phyloP scores from a whole-genome alignment of 35 echinoderm and acorn worm genomes.

The Strongylocentrotus purpuratus region DNA sequence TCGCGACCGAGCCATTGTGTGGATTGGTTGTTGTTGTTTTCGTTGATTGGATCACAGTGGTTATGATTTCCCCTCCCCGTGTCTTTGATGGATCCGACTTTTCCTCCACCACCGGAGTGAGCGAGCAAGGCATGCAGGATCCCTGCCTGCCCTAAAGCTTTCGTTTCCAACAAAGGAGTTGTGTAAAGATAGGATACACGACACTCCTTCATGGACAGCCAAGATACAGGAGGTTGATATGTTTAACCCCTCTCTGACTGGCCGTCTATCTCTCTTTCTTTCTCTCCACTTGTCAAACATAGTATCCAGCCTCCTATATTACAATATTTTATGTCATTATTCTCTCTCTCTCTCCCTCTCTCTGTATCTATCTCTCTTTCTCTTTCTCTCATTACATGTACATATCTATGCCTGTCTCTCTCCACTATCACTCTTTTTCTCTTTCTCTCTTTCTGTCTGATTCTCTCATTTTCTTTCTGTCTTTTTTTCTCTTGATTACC shows the following conservation, averaged over 20 bases:
- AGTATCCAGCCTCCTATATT: neutral
- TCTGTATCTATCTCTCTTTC: too few species aligned
- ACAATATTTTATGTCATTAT: neutral
- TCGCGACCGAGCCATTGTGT: neutral
- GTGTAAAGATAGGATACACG: conserved; percentile 6
- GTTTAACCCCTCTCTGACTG: conserved; percentile 9
- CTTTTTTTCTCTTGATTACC: too few species aligned
- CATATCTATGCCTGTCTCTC: too few species aligned
- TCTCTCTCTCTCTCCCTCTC: too few species aligned
- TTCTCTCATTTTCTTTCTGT: too few species aligned
- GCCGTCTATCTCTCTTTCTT: neutral
- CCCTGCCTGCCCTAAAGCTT: neutral
- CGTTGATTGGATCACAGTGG: neutral
- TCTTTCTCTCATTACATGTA: too few species aligned
- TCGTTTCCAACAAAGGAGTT: conserved; percentile 21
- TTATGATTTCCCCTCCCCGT: neutral
- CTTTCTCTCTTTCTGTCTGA: neutral
- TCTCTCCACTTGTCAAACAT: neutral
- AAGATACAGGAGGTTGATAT: conserved; percentile 2
- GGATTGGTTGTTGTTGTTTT: neutral
- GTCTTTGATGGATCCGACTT: neutral
- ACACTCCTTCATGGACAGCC: neutral
- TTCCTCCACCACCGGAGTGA: neutral
- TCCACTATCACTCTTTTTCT: neutral
- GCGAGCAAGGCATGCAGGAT: neutral